Evolutionary conservation across 2,113 vertebrate species (phyloP).

Genomic region (Cardinalis cardinalis): DNA sequence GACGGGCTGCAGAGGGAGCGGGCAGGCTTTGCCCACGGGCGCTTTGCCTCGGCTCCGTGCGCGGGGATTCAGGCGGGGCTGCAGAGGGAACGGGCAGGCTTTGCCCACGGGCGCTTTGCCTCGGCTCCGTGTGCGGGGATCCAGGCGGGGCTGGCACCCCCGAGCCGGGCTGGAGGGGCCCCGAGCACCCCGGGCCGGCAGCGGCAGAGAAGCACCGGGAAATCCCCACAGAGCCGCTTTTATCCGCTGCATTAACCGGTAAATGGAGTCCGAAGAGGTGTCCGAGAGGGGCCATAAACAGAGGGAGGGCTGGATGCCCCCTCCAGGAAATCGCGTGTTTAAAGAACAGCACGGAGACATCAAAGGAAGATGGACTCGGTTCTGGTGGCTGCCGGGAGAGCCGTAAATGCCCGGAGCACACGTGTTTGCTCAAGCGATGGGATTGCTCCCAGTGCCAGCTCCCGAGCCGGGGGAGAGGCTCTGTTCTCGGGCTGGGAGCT

Average conservation of each 20-base stretch:
- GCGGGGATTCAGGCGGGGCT: not conserved
- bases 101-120: not conserved
- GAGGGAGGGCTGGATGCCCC: not conserved
- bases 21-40: not conserved
- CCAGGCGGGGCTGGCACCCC: not conserved
- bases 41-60: not conserved
- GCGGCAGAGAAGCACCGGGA: not conserved
- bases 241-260: not conserved
- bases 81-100: no score
- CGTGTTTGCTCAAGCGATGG: accelerated
- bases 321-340: not conserved
- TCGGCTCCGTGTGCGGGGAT: not conserved
- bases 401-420: not conserved
- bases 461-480: accelerated
- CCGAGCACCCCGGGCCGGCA: not conserved
- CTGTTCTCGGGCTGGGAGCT: no score
- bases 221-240: not conserved
- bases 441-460: not conserved
- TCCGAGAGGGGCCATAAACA: not conserved
- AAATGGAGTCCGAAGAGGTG: not conserved
- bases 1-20: no score
- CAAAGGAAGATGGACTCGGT: not conserved
- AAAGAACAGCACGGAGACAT: not conserved
- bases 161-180: not conserved
- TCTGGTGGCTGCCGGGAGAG: not conserved